Evolutionary conservation across 1,140 invertebrate genomes (phyloP), one percentile per base, ranked within the genome.

Genomic region (Habropoda laboriosa): DNA sequence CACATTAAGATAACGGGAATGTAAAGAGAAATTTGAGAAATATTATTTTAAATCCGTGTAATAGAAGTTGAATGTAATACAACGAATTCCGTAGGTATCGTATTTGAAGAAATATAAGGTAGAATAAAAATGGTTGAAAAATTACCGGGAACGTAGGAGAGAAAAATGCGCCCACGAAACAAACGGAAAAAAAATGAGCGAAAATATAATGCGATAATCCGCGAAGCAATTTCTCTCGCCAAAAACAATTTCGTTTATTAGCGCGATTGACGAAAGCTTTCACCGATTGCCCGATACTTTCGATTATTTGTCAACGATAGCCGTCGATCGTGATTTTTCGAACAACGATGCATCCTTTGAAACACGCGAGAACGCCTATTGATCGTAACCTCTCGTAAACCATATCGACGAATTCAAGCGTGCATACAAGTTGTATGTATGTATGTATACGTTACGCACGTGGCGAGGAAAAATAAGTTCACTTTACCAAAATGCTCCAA

Each of bases 241-340:
- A 27, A 53, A 70, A 53, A 47, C 66, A 53, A 70, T 70, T 53
- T 53, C 66, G 49, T 70, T 70, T 53, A 70, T 70, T 53, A 70
- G 66, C 49, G 32, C 49, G 21, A 70, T 70, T 70, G 66, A 53
- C 35, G 49, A 40, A 53, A 70, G 66, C 66, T 53, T 53, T 40
- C 35, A 40, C 21, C 32, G 66, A 68, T 68, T 53, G n/a, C 16
- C 6, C 49, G 49, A 70, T 53, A 27, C 47, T 32, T 53, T 38
- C 47, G n/a, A 53, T 70, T 40, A 70, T 53, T 70, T 38, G 66
- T 38, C 49, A 38, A 16, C 32, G 49, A 51, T 38, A 53, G 32
- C 32, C 45, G 27, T 24, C 66, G 49, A 53, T 70, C 40, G 63
- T 45, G 63, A 66, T 70, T 53, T 68, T 8, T n/a, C 32, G 55